Conservation (phyloP, 2,113 vertebrate genomes). For the Nettapus auritus region DNA sequence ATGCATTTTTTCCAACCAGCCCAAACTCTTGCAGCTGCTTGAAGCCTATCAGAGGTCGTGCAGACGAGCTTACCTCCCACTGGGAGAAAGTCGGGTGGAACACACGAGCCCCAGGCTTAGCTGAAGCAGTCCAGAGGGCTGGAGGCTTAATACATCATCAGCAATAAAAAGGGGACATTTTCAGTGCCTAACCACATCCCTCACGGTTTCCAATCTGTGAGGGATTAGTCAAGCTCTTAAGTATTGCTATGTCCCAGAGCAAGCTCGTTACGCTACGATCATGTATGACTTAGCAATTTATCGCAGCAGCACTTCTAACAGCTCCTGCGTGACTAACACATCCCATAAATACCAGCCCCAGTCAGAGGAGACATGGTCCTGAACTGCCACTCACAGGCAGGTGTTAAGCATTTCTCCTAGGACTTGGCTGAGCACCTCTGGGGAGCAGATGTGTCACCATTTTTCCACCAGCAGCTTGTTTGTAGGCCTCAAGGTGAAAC, state of each 20-base stretch:
- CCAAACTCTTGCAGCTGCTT: background rate
- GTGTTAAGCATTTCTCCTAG: accelerated
- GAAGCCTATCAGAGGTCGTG: background rate
- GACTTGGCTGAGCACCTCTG: background rate
- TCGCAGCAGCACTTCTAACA: background rate
- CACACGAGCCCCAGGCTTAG: background rate
- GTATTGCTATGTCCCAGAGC: background rate
- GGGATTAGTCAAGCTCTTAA: constrained; percentile 39
- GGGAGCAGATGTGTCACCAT: background rate
- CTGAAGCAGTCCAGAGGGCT: background rate
- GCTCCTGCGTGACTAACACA: background rate
- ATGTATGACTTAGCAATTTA: background rate
- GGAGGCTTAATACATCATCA: background rate
- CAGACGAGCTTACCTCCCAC: background rate
- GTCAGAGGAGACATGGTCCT: background rate
- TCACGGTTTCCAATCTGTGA: background rate
- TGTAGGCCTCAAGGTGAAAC: background rate
- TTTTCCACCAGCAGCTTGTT: background rate
- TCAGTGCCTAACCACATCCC: background rate
- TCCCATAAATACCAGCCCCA: background rate
- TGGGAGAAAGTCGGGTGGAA: background rate
- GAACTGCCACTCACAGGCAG: background rate
- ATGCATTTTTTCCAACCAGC: accelerated
- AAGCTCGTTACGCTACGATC: background rate
- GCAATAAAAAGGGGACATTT: background rate